These are phyloP conservation scores for Diacarnus erythraeanus DNA, from an alignment of 37 sponge, comb jelly and placozoan genomes.

Conservation along the genomic window DNA sequence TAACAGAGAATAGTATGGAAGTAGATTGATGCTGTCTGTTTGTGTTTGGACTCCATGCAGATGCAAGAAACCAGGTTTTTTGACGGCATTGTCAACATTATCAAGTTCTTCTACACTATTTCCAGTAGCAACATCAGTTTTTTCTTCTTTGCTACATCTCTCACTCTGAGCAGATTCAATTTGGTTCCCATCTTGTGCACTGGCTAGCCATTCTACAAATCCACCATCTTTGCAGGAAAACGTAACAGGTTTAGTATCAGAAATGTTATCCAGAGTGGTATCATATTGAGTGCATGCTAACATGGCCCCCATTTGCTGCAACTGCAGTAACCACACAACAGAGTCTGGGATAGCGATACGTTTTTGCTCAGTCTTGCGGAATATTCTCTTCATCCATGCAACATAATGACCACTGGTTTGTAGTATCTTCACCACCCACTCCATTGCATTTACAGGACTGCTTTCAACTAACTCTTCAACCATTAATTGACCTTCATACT, in stretches of 20 bases:
- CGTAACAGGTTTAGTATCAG: neutral
- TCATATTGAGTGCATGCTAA: conserved; percentile 46
- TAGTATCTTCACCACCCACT: neutral
- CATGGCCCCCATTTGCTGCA: conserved; percentile 34
- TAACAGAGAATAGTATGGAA: neutral
- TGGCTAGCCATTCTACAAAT: conserved; percentile 1
- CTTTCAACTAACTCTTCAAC: neutral
- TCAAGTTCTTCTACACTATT: neutral
- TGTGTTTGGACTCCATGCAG: conserved; percentile 13
- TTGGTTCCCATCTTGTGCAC: neutral
- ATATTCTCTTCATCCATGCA: conserved; percentile 15
- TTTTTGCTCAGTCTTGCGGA: neutral
- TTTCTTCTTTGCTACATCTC: neutral
- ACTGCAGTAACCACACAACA: neutral
- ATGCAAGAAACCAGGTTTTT: conserved; percentile 21
- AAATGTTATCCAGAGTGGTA: conserved; percentile 14
- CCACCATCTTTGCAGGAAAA: neutral
- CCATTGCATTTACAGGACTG: neutral
- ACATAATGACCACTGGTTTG: neutral
- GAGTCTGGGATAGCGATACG: neutral
- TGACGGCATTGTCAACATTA: neutral
- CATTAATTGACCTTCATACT: neutral
- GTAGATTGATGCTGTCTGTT: neutral
- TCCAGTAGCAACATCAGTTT: too few species aligned
- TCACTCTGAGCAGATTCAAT: neutral